A percentile compares a stretch with the other conserved stretches of the same genome.
These are phyloP conservation scores for Poecilobothrus nobilitatus DNA, from an alignment of 2,888 invertebrate species.

Conservation along the genomic window DNA sequence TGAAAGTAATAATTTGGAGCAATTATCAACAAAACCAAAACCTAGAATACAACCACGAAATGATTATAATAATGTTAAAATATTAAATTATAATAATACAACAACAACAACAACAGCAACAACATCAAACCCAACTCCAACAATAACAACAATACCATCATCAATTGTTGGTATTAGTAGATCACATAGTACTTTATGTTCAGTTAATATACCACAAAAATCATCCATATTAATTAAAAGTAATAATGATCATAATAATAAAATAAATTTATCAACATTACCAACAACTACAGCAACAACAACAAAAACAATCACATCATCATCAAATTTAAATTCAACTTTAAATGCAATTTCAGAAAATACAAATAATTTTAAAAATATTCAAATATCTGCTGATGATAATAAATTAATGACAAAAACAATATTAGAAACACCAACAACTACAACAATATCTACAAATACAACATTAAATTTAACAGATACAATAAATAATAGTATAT, in stretches of 20 bases:
- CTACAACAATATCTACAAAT: constrained; percentile 10
- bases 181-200: constrained; percentile 9
- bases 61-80: constrained; percentile 12
- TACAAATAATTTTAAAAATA: not conserved
- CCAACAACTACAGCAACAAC: constrained; percentile 19
- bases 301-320: not conserved
- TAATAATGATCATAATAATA: constrained; percentile 12
- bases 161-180: not conserved
- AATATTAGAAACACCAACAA: constrained; percentile 16
- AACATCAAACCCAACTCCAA: constrained; percentile 15
- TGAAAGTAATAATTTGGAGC: constrained; percentile 10
- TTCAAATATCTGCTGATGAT: not conserved
- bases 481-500: not conserved
- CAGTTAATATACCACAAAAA: not conserved
- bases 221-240: constrained; percentile 14
- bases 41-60: constrained; percentile 18
- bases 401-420: constrained; percentile 16
- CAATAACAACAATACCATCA: constrained; percentile 24
- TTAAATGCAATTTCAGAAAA: too few relatives aligned
- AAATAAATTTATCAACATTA: not conserved
- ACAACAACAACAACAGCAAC: constrained; percentile 19
- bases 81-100: constrained; percentile 27
- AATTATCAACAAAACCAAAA: constrained; percentile 20
- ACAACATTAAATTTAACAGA: not conserved
- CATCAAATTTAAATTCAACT: too few relatives aligned